Evolutionary conservation across 1,140 invertebrate genomes (phyloP).

Genomic region (Lamellibrachia luymesi): DNA sequence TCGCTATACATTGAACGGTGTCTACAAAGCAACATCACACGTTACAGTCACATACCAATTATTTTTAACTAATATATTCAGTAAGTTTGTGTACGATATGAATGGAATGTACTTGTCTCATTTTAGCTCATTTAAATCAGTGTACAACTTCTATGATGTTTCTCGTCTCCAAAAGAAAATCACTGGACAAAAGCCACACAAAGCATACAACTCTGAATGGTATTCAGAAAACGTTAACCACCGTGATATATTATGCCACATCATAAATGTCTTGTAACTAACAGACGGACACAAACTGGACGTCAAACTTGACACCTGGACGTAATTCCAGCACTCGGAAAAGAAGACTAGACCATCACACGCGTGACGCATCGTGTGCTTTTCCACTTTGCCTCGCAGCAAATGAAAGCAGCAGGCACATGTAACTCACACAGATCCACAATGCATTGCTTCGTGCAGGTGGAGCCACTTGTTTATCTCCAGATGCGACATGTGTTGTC

Average conservation of each 20-base stretch:
- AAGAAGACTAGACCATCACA: neutral
- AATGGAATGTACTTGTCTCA: too few relatives aligned
- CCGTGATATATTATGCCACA: neutral
- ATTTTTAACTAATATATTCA: too few relatives aligned
- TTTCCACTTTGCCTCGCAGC: neutral
- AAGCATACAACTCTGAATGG: neutral
- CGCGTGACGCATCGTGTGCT: neutral
- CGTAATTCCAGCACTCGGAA: neutral
- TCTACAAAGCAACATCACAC: too few relatives aligned
- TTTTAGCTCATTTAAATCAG: too few relatives aligned
- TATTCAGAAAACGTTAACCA: neutral
- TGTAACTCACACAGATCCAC: neutral
- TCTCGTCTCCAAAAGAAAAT: neutral
- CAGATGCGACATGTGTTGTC: conserved; percentile 58
- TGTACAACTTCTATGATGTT: too few relatives aligned
- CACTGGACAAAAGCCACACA: neutral
- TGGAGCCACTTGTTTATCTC: conserved; percentile 41
- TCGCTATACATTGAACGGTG: too few relatives aligned
- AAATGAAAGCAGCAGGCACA: neutral
- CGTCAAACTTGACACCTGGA: neutral
- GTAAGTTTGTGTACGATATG: too few relatives aligned
- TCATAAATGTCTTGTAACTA: neutral
- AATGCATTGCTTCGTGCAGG: neutral
- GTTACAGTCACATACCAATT: too few relatives aligned
- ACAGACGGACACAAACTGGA: too few relatives aligned